phyloP scores from a whole-genome alignment of 2,888 invertebrate genomes.

The Crocallis elinguaria region DNA sequence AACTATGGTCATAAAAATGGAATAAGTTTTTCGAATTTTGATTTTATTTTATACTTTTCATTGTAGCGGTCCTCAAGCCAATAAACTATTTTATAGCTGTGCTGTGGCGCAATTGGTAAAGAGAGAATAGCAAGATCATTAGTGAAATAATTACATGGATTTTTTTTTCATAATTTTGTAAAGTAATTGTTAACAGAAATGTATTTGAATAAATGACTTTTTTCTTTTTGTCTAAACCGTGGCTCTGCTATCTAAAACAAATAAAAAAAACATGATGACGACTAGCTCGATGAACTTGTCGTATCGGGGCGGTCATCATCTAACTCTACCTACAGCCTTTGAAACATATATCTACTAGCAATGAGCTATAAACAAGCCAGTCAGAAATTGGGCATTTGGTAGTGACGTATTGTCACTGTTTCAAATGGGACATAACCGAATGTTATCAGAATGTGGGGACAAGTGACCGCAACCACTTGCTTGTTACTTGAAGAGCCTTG shows the following conservation, averaged over 20 bases:
- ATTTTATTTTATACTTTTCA: constrained; percentile 19
- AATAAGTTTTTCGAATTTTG: constrained; percentile 50
- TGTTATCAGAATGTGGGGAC: constrained; percentile 30
- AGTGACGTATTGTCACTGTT: constrained; percentile 35
- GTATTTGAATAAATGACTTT: too few species aligned
- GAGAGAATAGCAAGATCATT: too few species aligned
- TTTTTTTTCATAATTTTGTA: too few species aligned
- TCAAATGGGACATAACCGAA: constrained; percentile 31
- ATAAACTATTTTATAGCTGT: background rate
- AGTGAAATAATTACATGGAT: too few species aligned
- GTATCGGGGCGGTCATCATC: too few species aligned
- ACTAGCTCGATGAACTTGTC: too few species aligned
- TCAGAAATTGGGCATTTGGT: constrained; percentile 5
- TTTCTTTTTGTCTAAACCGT: too few species aligned
- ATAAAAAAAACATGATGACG: too few species aligned
- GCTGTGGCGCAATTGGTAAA: background rate
- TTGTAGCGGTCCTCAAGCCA: background rate
- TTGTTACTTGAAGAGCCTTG: constrained; percentile 2
- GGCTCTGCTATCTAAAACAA: too few species aligned
- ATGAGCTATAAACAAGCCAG: too few species aligned
- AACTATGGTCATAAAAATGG: constrained; percentile 71
- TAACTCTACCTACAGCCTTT: background rate
- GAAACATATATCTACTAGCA: too few species aligned
- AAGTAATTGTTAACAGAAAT: too few species aligned
- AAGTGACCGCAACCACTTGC: constrained; percentile 32